A percentile compares a stretch with the other conserved stretches of the same genome.
Conservation (phyloP, 2,113 vertebrate species). For the Siphamia tubifer region DNA sequence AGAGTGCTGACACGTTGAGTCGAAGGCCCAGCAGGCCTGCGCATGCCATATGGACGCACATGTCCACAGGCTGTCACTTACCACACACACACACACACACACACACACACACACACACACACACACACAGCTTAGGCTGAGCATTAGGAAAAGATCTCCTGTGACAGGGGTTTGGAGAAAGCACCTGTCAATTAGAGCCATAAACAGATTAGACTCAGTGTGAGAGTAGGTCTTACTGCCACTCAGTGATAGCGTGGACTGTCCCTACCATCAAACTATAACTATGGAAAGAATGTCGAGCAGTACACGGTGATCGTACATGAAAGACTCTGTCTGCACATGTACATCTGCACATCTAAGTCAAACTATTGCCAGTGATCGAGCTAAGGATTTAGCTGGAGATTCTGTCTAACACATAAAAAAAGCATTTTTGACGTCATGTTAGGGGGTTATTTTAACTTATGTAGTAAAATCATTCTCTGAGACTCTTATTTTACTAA, state of each 20-base stretch:
- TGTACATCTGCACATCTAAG: no score
- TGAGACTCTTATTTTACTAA: constrained; percentile 6
- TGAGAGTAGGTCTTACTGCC: background rate
- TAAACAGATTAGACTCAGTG: constrained; percentile 32
- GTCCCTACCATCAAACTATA: background rate
- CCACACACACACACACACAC: no score
- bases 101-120: no score
- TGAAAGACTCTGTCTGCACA: no score
- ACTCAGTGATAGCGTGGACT: background rate
- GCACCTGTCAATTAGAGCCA: constrained; percentile 25
- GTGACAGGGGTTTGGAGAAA: constrained; percentile 28
- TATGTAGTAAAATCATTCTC: background rate
- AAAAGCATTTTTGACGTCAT: background rate
- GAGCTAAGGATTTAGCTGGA: no score
- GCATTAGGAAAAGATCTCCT: constrained; percentile 39
- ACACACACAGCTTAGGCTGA: constrained; percentile 58
- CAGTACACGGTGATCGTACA: no score
- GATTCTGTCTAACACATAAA: background rate
- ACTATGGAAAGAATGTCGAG: no score
- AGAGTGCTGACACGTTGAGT: background rate
- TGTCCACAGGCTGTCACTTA: constrained; percentile 10
- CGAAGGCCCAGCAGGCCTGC: background rate
- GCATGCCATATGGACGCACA: constrained; percentile 1
- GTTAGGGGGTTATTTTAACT: background rate
- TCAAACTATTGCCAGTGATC: no score